phyloP scores from a whole-genome alignment of 2,113 vertebrate species.

The Aythya baeri region DNA sequence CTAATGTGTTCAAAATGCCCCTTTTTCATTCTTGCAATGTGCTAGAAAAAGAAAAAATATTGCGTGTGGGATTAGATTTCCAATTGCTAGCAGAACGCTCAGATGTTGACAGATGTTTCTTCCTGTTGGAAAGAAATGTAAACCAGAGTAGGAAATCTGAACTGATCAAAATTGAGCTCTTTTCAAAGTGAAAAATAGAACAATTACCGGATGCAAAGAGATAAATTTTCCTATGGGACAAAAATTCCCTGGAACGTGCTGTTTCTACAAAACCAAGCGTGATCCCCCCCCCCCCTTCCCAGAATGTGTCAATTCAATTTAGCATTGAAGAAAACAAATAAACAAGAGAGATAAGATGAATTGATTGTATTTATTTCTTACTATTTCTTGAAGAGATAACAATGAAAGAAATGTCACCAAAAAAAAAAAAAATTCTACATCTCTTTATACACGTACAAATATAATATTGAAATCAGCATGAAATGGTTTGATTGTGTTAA shows the following conservation, averaged over 20 bases:
- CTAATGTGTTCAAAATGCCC: not conserved
- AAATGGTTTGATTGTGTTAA: not conserved
- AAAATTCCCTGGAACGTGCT: not conserved
- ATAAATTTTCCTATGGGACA: not conserved
- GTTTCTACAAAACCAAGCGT: not conserved
- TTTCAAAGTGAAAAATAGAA: not conserved
- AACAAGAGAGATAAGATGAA: not conserved
- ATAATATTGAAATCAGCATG: not conserved
- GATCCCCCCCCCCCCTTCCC: accelerated
- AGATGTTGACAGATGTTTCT: not conserved
- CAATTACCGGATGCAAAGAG: conserved; percentile 29
- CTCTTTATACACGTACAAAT: not conserved
- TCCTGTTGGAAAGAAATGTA: conserved; percentile 12
- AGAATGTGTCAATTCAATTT: not conserved
- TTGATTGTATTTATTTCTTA: not conserved
- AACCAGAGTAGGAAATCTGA: conserved; percentile 19
- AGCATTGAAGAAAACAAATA: not conserved
- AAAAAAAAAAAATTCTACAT: not conserved
- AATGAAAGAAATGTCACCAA: not conserved
- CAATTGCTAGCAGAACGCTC: not conserved
- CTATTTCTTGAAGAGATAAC: not conserved
- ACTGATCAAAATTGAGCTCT: not conserved
- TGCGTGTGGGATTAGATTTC: not conserved
- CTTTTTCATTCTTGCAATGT: not conserved
- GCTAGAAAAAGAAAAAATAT: not conserved